Evolutionary conservation across 2,113 vertebrate species (phyloP).

Genomic region (Psittacula cyanocephala): DNA sequence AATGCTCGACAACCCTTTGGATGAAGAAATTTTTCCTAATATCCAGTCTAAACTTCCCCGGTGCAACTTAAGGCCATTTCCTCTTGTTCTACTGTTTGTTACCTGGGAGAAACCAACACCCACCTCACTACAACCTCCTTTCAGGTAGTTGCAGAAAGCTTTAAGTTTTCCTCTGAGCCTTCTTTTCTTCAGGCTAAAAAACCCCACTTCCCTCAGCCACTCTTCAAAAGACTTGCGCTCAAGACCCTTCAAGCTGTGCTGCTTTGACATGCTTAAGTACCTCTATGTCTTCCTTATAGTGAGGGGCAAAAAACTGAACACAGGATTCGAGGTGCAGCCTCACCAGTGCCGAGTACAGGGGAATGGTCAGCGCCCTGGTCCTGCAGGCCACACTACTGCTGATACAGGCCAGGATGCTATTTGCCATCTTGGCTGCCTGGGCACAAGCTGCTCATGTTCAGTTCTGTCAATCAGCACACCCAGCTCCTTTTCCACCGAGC

Average conservation of each 20-base stretch:
- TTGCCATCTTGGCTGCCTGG: neutral
- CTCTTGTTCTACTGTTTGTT: neutral
- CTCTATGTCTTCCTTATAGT: neutral
- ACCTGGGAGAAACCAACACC: neutral
- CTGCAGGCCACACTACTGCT: neutral
- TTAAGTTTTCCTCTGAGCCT: neutral
- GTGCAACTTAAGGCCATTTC: neutral
- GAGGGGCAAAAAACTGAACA: neutral
- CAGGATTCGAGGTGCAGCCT: rapidly evolving
- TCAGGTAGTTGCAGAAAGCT: neutral
- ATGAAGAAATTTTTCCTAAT: neutral
- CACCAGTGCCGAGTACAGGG: rapidly evolving
- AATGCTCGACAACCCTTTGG: neutral
- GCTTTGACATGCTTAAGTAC: rapidly evolving
- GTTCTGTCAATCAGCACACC: rapidly evolving
- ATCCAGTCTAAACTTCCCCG: neutral
- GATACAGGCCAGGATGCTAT: neutral
- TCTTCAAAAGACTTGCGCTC: neutral
- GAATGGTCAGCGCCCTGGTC: neutral
- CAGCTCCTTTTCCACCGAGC: neutral
- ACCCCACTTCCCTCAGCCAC: neutral
- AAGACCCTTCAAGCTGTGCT: neutral
- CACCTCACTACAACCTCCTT: neutral
- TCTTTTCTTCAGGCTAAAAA: neutral
- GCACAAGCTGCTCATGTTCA: rapidly evolving